Evolutionary conservation across 2,113 vertebrate genomes (phyloP), one percentile per base, ranked within the genome.

Genomic region (Pantherophis guttatus): DNA sequence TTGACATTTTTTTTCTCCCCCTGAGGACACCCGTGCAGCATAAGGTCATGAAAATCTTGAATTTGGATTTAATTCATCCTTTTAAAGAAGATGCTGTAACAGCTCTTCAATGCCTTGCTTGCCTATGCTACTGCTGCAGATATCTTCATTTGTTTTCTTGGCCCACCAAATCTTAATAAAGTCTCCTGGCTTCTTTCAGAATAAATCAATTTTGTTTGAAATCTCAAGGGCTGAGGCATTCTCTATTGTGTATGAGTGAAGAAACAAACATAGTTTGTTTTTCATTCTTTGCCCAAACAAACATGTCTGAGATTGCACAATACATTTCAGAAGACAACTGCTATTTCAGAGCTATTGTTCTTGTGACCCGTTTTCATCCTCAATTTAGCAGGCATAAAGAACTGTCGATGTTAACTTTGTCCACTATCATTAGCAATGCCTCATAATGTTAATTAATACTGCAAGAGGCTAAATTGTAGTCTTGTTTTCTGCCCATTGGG

Each of bases 371-470:
- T 95, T 95, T 97, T 95, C 87, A 75, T 57, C 44, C 85, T 13
- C 65, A n/a, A 94, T 94, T 94, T 87, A 91, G 53, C 44, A 91
- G 89, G 52, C 0, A 0, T 54, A 95, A 94, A 94, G 90, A 96
- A 92, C 24, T 26, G 87, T 94, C 93, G 26, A 90, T 97, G 96
- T 96, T 96, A 88, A 94, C 90, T 89, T 93, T 94, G 94, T 92
- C 93, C 94, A 93, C 92, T 95, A 87, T 93, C 33, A 85, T 91
- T 95, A 93, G 94, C 50, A 94, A 90, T 75, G 53, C 58, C 93
- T 95, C 93, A 2, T 94, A 85, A 95, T 59, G 21, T 96, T 97
- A 97, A 96, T 96, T 97, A 96, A 95, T 93, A 95, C 93, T 93
- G 92, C 90, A 94, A 91, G 88, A 92, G 13, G 92, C 94, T 94